A percentile compares a stretch with the other conserved stretches of the same genome.
These are phyloP conservation scores for Polyodon spathula DNA, from an alignment of 2,113 vertebrate species.

Conservation along the genomic window DNA sequence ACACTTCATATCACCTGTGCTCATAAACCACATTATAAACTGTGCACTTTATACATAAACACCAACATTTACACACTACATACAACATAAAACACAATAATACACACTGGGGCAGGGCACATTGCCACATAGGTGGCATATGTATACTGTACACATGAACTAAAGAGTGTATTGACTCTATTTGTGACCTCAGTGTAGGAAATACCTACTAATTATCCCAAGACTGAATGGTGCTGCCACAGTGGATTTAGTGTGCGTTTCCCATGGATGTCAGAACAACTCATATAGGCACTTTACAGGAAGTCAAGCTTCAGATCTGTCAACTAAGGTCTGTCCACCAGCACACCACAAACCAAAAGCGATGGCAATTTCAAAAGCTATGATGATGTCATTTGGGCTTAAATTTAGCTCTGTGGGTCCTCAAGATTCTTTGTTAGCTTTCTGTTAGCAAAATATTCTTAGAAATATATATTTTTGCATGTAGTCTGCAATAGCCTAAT, in stretches of 20 bases:
- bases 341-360: background rate
- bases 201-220: background rate
- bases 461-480: too few relatives aligned
- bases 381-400: background rate
- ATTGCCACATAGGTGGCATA: too few relatives aligned
- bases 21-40: too few relatives aligned
- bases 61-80: too few relatives aligned
- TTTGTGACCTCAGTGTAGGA: background rate
- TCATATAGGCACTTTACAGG: background rate
- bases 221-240: background rate
- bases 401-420: background rate
- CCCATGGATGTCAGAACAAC: background rate
- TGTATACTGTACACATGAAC: too few relatives aligned
- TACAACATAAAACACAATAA: too few relatives aligned
- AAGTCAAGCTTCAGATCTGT: background rate
- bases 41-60: too few relatives aligned
- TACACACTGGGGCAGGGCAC: too few relatives aligned
- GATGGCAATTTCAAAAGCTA: background rate
- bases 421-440: too few relatives aligned
- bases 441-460: background rate
- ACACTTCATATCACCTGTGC: too few relatives aligned
- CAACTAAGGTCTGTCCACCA: background rate
- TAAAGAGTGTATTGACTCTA: background rate
- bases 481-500: too few relatives aligned
- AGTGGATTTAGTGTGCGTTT: background rate